Conservation (phyloP, 2,797 vertebrate species). For the Anabacerthia variegaticeps region DNA sequence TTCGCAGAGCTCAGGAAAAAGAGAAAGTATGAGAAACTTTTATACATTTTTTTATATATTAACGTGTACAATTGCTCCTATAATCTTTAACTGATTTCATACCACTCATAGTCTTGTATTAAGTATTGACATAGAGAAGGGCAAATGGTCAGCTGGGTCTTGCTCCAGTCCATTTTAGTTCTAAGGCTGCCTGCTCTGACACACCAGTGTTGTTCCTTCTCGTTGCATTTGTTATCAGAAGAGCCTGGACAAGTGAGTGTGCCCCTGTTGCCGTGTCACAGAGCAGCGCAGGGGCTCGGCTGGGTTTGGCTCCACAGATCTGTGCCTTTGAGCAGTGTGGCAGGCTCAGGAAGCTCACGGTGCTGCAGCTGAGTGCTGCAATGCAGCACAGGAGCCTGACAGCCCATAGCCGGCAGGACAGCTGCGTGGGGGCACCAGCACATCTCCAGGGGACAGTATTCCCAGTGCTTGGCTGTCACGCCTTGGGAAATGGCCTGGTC, state of each 20-base stretch:
- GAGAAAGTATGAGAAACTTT: constrained; percentile 68
- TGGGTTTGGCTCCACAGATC: not conserved
- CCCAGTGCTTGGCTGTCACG: not conserved
- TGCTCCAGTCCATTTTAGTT: not conserved
- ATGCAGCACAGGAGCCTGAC: constrained; percentile 38
- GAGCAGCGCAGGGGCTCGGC: not conserved
- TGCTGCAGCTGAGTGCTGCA: constrained; percentile 49
- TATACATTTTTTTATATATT: not conserved
- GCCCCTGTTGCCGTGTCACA: not conserved
- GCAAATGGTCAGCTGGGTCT: not conserved
- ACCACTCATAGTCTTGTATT: not conserved
- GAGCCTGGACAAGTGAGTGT: not conserved
- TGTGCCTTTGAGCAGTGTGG: not conserved
- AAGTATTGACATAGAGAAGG: not conserved
- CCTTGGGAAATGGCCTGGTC: not conserved
- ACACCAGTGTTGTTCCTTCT: not conserved
- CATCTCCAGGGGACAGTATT: not conserved
- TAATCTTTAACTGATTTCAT: not conserved
- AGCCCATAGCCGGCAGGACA: not conserved
- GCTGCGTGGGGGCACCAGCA: not conserved
- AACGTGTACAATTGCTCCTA: not conserved
- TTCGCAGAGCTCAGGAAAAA: constrained; percentile 83
- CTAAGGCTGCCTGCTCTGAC: not conserved
- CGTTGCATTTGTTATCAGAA: not conserved
- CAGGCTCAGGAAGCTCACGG: not conserved